phyloP scores from a whole-genome alignment of 2,797 vertebrate species.

The Ceryle rudis region DNA sequence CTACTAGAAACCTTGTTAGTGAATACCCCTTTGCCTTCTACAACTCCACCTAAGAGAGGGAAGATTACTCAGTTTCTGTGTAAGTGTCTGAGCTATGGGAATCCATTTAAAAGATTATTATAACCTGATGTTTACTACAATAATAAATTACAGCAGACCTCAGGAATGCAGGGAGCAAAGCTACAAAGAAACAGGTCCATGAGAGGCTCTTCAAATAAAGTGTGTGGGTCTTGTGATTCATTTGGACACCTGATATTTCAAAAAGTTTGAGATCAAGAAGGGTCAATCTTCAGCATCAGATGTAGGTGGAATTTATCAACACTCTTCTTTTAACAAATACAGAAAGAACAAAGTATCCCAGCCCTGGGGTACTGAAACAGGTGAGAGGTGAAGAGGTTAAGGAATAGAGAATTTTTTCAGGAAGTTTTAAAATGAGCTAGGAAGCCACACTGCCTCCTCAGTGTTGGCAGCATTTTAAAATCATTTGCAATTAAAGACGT shows the following conservation, averaged over 20 bases:
- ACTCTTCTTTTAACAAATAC: conserved; percentile 19
- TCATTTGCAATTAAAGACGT: not conserved
- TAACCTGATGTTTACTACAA: conserved; percentile 7
- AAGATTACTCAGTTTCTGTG: not conserved
- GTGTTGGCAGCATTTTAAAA: conserved; percentile 25
- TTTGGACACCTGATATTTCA: conserved; percentile 24
- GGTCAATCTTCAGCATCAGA: conserved; percentile 19
- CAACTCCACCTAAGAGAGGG: not conserved
- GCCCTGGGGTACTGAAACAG: not conserved
- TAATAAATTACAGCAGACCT: not conserved
- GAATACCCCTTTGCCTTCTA: not conserved
- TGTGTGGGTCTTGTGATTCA: not conserved
- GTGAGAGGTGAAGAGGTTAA: not conserved
- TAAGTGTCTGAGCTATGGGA: not conserved
- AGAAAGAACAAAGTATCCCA: conserved; percentile 32
- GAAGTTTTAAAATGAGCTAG: not conserved
- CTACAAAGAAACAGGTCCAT: not conserved
- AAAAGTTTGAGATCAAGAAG: not conserved
- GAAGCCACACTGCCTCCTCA: not conserved
- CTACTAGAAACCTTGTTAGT: not conserved
- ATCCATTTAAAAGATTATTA: conserved; percentile 9
- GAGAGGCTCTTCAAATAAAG: not conserved
- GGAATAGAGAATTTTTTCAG: not conserved
- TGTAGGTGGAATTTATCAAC: conserved; percentile 30
- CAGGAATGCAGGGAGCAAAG: not conserved